Evolutionary conservation across 2,888 invertebrate genomes (phyloP).

Genomic region (Xanthorhoe spadicearia): DNA sequence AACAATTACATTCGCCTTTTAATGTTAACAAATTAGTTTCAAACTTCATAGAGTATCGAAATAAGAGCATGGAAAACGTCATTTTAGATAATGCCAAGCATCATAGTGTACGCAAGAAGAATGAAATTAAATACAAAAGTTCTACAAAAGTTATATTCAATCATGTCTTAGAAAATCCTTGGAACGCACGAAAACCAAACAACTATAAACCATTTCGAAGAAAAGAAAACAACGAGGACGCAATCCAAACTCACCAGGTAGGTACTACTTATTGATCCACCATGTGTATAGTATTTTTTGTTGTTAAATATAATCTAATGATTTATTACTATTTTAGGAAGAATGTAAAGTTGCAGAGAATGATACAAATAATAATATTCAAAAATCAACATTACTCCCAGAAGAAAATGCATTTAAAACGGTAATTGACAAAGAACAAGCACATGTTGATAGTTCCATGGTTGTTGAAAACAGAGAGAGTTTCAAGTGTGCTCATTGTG

Average conservation of each 20-base stretch:
- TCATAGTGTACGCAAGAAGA: slow-evolving; percentile 19
- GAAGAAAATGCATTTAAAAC: slow-evolving; percentile 24
- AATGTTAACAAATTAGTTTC: slow-evolving; percentile 11
- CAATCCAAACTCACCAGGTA: slow-evolving; percentile 46
- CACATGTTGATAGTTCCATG: slow-evolving; percentile 13
- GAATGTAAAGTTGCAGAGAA: slow-evolving; percentile 42
- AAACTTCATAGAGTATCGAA: slow-evolving; percentile 6
- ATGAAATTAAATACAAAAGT: slow-evolving; percentile 15
- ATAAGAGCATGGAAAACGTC: neutral
- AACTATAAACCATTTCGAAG: slow-evolving; percentile 66
- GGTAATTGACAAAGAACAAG: slow-evolving; percentile 25
- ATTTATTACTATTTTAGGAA: slow-evolving; percentile 48
- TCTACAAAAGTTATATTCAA: slow-evolving; percentile 67
- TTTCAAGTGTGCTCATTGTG: slow-evolving; percentile 60
- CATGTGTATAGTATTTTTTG: neutral
- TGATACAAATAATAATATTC: slow-evolving; percentile 64
- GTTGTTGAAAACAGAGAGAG: slow-evolving; percentile 40
- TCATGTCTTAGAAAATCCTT: slow-evolving; percentile 84
- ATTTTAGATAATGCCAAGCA: slow-evolving; percentile 13
- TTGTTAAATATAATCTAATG: neutral
- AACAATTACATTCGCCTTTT: slow-evolving; percentile 2
- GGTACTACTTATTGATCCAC: neutral
- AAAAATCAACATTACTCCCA: slow-evolving; percentile 28
- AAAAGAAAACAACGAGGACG: slow-evolving; percentile 47
- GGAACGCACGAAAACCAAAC: slow-evolving; percentile 77